Evolutionary conservation across 2,113 vertebrate genomes (phyloP), one percentile per base, ranked within the genome.

Genomic region (Caloenas nicobarica): DNA sequence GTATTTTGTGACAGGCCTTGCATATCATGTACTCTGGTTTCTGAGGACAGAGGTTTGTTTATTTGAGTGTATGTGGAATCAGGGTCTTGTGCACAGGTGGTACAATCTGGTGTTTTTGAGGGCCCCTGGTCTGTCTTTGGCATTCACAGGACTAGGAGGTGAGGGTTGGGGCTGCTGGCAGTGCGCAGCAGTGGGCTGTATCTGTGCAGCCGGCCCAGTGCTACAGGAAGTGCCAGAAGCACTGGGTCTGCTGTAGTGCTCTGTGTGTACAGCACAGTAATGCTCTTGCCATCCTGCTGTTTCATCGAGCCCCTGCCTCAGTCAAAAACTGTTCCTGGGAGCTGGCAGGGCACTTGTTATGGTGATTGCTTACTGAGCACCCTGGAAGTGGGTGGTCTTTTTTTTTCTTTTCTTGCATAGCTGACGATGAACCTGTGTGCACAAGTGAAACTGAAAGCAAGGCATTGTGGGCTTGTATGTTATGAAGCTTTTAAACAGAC

Each of bases 171-270:
- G 11, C 15, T 25, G 13, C 33, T 61, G 57, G 51, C n/a, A 50
- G 36, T 6, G 4, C 0, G 0, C 53, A 60, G 34, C 21, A 12
- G 22, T 0, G 2, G 36, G 44, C 54, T 57, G 58, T 10, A 10
- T 48, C 50, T 34, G 0, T 56, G 74, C 57, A 28, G 36, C 28
- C 71, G 77, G 60, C 54, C 24, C 10, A 0, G 42, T 9, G 11
- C 50, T 38, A 14, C 21, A 28, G n/a, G 50, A 91, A 65, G 44
- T 26, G 26, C 38, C 18, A 4, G 13, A 73, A 86, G 76, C 0
- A 1, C 31, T 34, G 28, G 33, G 11, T 72, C 11, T 9, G 29
- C 57, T 68, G 62, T 34, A 54, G 60, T 0, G 0, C 40, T 23
- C 9, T 18, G 24, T 60, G 40, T 72, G 5, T 14, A 0, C 5